Evolutionary conservation across 2,888 invertebrate species (phyloP), one percentile per base, ranked within the genome.

Genomic region (Venusia cambrica): DNA sequence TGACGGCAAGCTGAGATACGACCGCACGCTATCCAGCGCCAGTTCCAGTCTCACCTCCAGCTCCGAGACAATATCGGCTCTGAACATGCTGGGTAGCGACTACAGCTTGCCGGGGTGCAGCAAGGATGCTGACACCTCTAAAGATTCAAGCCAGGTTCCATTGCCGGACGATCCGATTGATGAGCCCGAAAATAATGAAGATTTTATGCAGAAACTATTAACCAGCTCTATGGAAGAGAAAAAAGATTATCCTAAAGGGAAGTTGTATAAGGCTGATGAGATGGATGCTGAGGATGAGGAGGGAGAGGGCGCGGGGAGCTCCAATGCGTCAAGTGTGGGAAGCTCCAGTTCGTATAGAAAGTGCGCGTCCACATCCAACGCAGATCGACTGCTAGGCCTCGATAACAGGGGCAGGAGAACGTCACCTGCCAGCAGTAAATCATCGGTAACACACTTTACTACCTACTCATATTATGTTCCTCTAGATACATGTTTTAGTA

Each of bases 311-410:
- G 58, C 75, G 33, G 74, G 76, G 0, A 81, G 76, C 43, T 83
- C 84, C 0, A 80, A 84, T 33, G 77, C 78, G 0, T 81, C 83
- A 1, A 83, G 81, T 42, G 78, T 76, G 31, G 74, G 71, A 2
- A 81, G 81, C 36, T 59, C 72, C 3, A 73, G 77, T 37, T 80
- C 81, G 0, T 79, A 79, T 20, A 76, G 73, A 17, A 73, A 74
- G 27, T 81, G 79, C 27, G 77, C 84, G 10, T 84, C 85, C 8
- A 85, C 85, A 0, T 83, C 84, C 0, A 85, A 84, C 42, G 85
- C 85, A 7, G 85, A 85, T 5, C 78, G 73, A 45, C 51, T 85
- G 11, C 64, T 85, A 0, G 85, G 85, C 1, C 68, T 85, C 5
- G 68, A 70, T 39, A 69, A 73, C 24, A 65, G 57, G 10, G 57